phyloP scores from a whole-genome alignment of 2,113 vertebrate genomes.

The Dicentrarchus labrax region DNA sequence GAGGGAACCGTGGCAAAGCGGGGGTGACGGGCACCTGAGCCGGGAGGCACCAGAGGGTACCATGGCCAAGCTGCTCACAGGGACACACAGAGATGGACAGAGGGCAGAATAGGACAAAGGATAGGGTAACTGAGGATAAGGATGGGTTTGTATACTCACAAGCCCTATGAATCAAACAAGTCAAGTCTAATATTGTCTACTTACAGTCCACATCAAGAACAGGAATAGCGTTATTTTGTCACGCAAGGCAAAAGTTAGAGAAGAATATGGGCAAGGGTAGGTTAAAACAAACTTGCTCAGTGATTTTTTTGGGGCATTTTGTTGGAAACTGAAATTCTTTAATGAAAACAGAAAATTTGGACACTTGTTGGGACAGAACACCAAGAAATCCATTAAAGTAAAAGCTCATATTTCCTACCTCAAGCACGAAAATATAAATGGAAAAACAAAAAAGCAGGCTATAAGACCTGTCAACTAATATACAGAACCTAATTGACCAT shows the following conservation, averaged over 20 bases:
- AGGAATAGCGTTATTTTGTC: background rate
- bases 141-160: background rate
- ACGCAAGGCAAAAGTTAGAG: background rate
- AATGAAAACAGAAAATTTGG: background rate
- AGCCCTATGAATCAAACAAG: background rate
- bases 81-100: conserved; percentile 40
- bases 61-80: conserved; percentile 60
- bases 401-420: conserved; percentile 17
- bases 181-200: background rate
- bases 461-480: conserved; percentile 8
- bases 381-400: conserved; percentile 38
- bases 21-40: conserved; percentile 95
- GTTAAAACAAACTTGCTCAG: background rate
- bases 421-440: background rate
- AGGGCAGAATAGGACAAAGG: conserved; percentile 49
- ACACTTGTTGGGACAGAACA: background rate
- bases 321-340: background rate
- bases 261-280: background rate
- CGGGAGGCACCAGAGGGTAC: conserved; percentile 74
- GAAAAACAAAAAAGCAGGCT: background rate
- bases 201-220: background rate
- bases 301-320: background rate
- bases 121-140: conserved; percentile 11
- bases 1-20: conserved; percentile 89
- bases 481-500: background rate